phyloP scores from a whole-genome alignment of 2,888 invertebrate genomes.

The Panzeria rudis region DNA sequence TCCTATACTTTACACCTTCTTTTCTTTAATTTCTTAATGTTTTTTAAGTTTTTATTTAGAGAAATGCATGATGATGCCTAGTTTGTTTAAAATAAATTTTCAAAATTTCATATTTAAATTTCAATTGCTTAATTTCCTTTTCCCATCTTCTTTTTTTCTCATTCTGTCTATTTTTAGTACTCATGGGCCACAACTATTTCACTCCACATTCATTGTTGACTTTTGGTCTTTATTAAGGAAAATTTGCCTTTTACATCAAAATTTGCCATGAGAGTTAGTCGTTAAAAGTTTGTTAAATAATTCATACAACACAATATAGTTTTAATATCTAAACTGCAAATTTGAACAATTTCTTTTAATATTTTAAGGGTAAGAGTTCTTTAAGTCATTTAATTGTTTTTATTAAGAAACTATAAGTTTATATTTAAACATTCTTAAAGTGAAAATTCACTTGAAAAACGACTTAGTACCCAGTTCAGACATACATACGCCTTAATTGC shows the following conservation, averaged over 20 bases:
- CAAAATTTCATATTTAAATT: slow-evolving; percentile 5
- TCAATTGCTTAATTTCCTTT: slow-evolving; percentile 27
- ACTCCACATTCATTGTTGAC: slow-evolving; percentile 46
- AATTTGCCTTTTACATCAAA: slow-evolving; percentile 57
- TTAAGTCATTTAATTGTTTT: too few relatives aligned
- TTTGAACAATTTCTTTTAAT: too few relatives aligned
- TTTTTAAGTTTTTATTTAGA: slow-evolving; percentile 27
- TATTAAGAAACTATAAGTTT: too few relatives aligned
- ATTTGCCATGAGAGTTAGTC: slow-evolving; percentile 45
- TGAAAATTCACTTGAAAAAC: too few relatives aligned
- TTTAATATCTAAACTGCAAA: not conserved
- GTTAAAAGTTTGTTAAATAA: not conserved
- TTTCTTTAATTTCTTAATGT: slow-evolving; percentile 6
- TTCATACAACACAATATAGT: not conserved
- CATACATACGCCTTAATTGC: too few relatives aligned
- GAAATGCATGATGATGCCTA: slow-evolving; percentile 67
- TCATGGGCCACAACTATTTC: slow-evolving; percentile 46
- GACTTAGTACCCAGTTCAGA: too few relatives aligned
- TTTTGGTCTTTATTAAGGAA: slow-evolving; percentile 62
- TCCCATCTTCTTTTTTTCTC: slow-evolving; percentile 23
- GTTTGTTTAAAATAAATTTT: slow-evolving; percentile 33
- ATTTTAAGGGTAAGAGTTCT: too few relatives aligned
- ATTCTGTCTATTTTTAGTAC: slow-evolving; percentile 58
- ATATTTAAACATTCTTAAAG: too few relatives aligned
- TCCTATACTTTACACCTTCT: not conserved